Evolutionary conservation across 2,797 vertebrate species (phyloP).

Genomic region (Glyptemys insculpta): DNA sequence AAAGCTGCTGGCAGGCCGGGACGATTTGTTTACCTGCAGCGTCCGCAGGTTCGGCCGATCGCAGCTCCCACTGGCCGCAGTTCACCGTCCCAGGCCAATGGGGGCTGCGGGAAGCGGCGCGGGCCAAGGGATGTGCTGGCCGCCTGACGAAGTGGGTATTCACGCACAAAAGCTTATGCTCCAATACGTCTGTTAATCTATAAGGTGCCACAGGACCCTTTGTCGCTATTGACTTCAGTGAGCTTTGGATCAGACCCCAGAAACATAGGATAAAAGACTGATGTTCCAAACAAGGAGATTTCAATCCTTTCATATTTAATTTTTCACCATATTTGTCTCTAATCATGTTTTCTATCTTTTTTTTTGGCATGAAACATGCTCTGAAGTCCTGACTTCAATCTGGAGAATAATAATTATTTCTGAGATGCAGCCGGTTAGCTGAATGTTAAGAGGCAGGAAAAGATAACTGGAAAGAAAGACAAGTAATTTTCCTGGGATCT

Average conservation of each 20-base stretch:
- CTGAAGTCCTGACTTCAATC: slow-evolving; percentile 36
- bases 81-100: no score
- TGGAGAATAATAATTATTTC: slow-evolving; percentile 42
- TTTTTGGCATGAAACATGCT: not conserved
- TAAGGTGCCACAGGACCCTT: no score
- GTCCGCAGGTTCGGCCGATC: no score
- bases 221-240: not conserved
- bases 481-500: not conserved
- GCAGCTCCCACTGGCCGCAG: no score
- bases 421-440: not conserved
- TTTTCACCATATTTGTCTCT: slow-evolving; percentile 19
- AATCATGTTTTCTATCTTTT: not conserved
- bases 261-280: not conserved
- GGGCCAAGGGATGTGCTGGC: no score
- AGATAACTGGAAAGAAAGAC: not conserved
- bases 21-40: no score
- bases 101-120: no score
- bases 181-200: no score
- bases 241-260: not conserved
- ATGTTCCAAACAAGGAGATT: not conserved
- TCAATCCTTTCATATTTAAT: not conserved
- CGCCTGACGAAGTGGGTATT: no score
- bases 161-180: no score
- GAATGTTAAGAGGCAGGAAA: not conserved
- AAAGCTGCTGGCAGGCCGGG: no score